Base-by-base conservation (phyloP, 2,888 invertebrate species). In the Coenonympha glycerion region DNA sequence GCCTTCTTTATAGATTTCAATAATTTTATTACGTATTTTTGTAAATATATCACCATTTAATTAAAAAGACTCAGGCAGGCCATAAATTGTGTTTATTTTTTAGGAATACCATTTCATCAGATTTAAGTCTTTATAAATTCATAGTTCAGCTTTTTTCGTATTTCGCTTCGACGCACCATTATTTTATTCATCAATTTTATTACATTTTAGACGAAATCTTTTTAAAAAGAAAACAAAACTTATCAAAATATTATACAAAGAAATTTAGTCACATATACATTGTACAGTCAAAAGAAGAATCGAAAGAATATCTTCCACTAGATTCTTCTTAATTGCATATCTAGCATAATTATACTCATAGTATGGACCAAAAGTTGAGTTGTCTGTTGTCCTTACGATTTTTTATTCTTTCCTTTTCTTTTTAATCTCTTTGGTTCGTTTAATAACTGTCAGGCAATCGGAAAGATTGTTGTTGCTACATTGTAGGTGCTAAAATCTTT, bases 91-190 rank as follows among this genome's bases (percentile, higher is more conserved):
- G 2, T 39, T 30, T 6, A 42, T 15, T 6, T 33, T 33, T 45
- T 13, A 16, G 34, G 11, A 13, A 6, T 24, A 9, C 24, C 24
- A 26, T 28, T 49, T 47, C 55, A 55, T 53, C 50, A 42, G 28
- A 50, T 30, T 16, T 26, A 33, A 15, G 42, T 26, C 18, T 28
- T 71, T 48, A 52, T 52, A 63, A 65, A 73, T 64, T 66, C 61
- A 59, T 58, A 47, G 51, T 56, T 61, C 40, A 66, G 56, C 56
- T 56, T 56, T 41, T 53, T 56, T 41, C 48, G 48, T 45, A 45
- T 50, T 15, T 28, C 56, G 56, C 56, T 56, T 56, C 48, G 53
- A 48, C 48, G 56, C 56, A 56, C 56, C 44, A 31, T 41, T 46
- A 41, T 33, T 48, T 50, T 49, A 28, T 49, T 28, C 11, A n/a